A percentile compares a stretch with the other conserved stretches of the same genome.
These are phyloP conservation scores for Eidolon dupreanum DNA, from an alignment of 2,797 vertebrate genomes.

Conservation along the genomic window DNA sequence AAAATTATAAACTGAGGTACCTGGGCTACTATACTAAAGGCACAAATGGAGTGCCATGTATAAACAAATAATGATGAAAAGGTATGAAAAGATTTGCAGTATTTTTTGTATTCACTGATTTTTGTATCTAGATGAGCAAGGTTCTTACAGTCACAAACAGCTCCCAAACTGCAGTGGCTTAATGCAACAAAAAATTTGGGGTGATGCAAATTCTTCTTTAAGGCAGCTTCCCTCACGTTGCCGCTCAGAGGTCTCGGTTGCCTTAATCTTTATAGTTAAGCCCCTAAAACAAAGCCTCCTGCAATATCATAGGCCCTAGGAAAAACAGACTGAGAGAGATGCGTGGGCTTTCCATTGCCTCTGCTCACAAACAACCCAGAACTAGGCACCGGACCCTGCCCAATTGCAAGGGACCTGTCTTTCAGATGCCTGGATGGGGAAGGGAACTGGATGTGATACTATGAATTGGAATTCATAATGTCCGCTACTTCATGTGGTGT, in stretches of 20 bases:
- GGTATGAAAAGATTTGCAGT: neutral
- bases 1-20: neutral
- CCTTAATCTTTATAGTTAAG: neutral
- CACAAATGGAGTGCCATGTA: too few species aligned
- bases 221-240: neutral
- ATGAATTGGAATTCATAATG: neutral
- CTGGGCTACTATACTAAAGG: neutral
- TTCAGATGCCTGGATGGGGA: neutral
- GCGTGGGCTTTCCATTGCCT: neutral
- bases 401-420: rapidly evolving
- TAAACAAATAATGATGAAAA: neutral
- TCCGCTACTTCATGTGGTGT: neutral
- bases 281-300: neutral
- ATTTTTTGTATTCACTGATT: neutral
- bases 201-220: neutral
- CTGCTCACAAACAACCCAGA: neutral
- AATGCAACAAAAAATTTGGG: neutral
- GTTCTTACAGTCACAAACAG: neutral
- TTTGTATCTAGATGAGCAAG: neutral
- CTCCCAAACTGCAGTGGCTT: neutral
- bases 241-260: neutral
- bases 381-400: neutral
- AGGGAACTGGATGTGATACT: neutral
- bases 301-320: neutral
- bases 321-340: neutral